Evolutionary conservation across 35 echinoderm and acorn worm species (phyloP), one percentile per base, ranked within the genome.

Genomic region (Ptychodera flava): DNA sequence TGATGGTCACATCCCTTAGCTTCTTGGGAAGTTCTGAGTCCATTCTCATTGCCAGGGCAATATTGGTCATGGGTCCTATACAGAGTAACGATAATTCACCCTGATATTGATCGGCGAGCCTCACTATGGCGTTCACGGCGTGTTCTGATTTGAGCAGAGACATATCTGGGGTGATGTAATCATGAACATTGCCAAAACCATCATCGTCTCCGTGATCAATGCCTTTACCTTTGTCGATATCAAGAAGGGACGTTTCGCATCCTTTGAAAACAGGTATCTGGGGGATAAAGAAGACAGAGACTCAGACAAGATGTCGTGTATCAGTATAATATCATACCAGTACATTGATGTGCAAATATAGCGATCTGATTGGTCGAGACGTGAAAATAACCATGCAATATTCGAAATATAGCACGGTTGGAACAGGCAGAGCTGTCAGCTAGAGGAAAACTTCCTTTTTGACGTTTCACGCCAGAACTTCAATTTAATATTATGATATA

Each of bases 221-320:
- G 22, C 22, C 45, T 12, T 22, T 64, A 37, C 79, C 79, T 0
- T n/a, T 12, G 14, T 29, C 45, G 76, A 32, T 87, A 31, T 80
- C 78, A 29, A 99, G 37, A 1, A 99, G 33, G 30, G 64, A 33
- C 27, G 33, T 86, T 15, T 33, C 33, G 16, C 88, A 77, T 80
- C 93, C 96, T 79, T 77, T 81, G 81, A 84, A 99, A 33, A 99
- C 89, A 1, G 96, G 96, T 78, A 99, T 85, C 96, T 94, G 76
- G 29, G 37, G n/a, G n/a, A n/a, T n/a, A n/a, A n/a, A n/a, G n/a
- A n/a, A n/a, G n/a, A n/a, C n/a, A n/a, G n/a, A n/a, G n/a, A n/a
- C n/a, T n/a, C n/a, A n/a, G n/a, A n/a, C n/a, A n/a, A n/a, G n/a
- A n/a, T n/a, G n/a, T n/a, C n/a, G n/a, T n/a, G n/a, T n/a, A n/a